Evolutionary conservation across 2,113 vertebrate genomes (phyloP).

Genomic region (Apaloderma vittatum): DNA sequence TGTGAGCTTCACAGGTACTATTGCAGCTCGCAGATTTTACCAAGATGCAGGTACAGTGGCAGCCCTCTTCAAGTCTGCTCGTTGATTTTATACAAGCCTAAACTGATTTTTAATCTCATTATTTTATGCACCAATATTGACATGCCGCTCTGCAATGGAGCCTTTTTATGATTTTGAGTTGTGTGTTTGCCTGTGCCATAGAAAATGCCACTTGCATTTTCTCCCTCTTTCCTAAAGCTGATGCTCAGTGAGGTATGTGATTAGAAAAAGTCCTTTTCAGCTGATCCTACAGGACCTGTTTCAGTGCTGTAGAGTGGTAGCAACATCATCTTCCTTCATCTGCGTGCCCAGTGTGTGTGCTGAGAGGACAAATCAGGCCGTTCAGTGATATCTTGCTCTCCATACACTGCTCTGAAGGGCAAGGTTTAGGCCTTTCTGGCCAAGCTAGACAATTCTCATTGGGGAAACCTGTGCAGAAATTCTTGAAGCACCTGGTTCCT

Average conservation of each 20-base stretch:
- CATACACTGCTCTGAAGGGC: neutral
- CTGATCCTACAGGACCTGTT: neutral
- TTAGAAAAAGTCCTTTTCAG: neutral
- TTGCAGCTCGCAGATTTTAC: neutral
- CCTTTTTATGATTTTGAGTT: neutral
- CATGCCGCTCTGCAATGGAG: neutral
- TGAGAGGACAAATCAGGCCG: neutral
- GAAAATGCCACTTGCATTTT: neutral
- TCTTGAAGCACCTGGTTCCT: neutral
- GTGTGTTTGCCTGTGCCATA: neutral
- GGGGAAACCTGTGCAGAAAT: neutral
- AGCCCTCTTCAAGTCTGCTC: neutral
- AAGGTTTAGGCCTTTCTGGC: neutral
- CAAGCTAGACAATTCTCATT: neutral
- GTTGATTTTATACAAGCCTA: neutral
- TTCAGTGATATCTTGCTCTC: neutral
- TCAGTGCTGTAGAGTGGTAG: neutral
- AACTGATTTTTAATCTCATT: neutral
- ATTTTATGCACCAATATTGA: neutral
- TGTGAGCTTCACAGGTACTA: neutral
- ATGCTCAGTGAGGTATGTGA: neutral
- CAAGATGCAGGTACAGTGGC: neutral
- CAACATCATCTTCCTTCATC: neutral
- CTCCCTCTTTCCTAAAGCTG: neutral
- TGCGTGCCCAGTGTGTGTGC: neutral